Evolutionary conservation across 2,888 invertebrate species (phyloP).

Genomic region (Folsomia manolachei): DNA sequence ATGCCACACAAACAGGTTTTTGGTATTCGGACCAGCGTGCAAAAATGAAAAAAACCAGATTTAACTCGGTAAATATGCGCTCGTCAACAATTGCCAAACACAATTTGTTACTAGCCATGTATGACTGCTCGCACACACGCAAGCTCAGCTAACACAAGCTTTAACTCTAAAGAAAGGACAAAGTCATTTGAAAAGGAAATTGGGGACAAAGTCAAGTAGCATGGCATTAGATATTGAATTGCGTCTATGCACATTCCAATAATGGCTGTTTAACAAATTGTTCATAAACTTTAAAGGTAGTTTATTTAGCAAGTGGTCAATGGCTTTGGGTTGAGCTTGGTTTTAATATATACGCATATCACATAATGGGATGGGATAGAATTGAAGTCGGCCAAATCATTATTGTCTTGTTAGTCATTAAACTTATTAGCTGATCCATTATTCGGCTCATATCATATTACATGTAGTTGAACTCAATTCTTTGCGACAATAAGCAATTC

Average conservation of each 20-base stretch:
- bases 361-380: too few species aligned
- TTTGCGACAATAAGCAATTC: too few species aligned
- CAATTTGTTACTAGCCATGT: background rate
- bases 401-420: too few species aligned
- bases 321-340: background rate
- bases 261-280: background rate
- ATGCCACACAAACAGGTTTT: background rate
- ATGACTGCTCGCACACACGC: background rate
- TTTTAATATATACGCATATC: too few species aligned
- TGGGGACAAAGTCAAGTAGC: background rate
- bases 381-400: too few species aligned
- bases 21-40: background rate
- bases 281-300: too few species aligned
- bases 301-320: background rate
- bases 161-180: too few species aligned
- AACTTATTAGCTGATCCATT: too few species aligned
- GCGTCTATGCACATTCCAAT: background rate
- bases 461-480: too few species aligned
- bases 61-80: background rate
- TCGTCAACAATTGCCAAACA: background rate
- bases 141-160: too few species aligned
- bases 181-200: background rate
- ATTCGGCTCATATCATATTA: too few species aligned
- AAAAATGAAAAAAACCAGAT: background rate
- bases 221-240: too few species aligned